A percentile compares a stretch with the other conserved stretches of the same genome.
These are phyloP conservation scores for Oophaga pumilio DNA, from an alignment of 2,113 vertebrate genomes.

Conservation along the genomic window DNA sequence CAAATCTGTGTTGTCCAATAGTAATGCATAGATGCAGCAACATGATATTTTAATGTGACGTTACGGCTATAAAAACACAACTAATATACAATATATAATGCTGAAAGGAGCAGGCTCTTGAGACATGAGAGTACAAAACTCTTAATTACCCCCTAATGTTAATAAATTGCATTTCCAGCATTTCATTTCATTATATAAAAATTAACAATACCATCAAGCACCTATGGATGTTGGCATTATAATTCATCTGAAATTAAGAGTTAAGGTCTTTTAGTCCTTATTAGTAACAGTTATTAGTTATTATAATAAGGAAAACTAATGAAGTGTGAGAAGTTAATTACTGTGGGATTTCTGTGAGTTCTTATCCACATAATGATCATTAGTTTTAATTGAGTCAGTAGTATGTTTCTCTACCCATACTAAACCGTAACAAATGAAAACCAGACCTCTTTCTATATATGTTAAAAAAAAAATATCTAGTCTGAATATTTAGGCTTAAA, in stretches of 20 bases:
- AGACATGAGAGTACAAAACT: background rate
- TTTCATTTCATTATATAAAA: background rate
- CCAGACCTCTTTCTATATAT: background rate
- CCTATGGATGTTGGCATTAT: background rate
- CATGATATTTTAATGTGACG: no score
- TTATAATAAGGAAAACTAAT: conserved; percentile 19
- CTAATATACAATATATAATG: background rate
- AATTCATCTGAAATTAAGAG: background rate
- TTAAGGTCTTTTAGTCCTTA: background rate
- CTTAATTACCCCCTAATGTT: background rate
- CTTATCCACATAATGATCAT: conserved; percentile 6
- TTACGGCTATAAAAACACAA: no score
- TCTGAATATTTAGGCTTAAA: background rate
- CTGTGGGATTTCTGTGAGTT: background rate
- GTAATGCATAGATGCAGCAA: background rate
- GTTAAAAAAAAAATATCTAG: background rate
- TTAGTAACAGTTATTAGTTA: conserved; percentile 21
- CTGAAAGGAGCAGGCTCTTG: background rate
- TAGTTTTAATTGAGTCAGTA: conserved; percentile 16
- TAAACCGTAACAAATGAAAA: background rate
- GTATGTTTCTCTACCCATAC: background rate
- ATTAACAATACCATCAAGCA: background rate
- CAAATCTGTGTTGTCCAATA: background rate
- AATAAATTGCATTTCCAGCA: background rate
- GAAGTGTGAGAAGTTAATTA: conserved; percentile 11